Evolutionary conservation across 1,140 invertebrate species (phyloP).

Genomic region (Muscidifurax raptorellus): DNA sequence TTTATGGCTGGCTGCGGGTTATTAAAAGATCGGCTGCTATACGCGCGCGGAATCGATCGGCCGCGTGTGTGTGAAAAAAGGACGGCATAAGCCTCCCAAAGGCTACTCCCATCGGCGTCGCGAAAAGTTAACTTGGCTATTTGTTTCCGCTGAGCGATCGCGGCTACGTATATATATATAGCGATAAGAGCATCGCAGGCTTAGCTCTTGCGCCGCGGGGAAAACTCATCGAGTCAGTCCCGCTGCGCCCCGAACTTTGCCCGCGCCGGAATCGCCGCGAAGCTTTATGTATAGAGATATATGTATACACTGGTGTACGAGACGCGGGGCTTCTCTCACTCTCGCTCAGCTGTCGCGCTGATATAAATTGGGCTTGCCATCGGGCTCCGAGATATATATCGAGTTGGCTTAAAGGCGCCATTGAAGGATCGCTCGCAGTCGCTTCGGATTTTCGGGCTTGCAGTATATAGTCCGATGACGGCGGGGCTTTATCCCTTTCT

Average conservation of each 20-base stretch:
- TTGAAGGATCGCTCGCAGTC: conserved; percentile 61
- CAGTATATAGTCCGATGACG: neutral
- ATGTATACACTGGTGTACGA: too few species aligned
- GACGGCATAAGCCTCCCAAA: too few species aligned
- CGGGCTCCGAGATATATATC: conserved; percentile 63
- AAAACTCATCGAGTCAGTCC: conserved; percentile 61
- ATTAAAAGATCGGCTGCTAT: too few species aligned
- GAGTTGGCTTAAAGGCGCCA: conserved; percentile 60
- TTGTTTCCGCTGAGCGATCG: conserved; percentile 60
- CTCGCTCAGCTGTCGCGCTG: conserved; percentile 68
- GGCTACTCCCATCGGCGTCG: neutral
- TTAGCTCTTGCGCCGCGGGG: neutral
- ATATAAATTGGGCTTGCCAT: conserved; percentile 75
- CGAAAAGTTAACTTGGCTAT: conserved; percentile 56
- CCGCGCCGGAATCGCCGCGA: neutral
- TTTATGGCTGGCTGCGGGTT: too few species aligned
- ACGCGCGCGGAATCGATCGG: neutral
- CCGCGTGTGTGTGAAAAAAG: neutral
- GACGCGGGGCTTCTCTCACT: conserved; percentile 59
- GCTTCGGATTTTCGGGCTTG: conserved; percentile 17
- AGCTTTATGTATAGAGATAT: neutral
- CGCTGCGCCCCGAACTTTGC: neutral
- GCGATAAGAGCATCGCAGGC: neutral
- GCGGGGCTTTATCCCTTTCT: conserved; percentile 10
- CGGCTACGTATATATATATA: conserved; percentile 57